Conservation (phyloP, 2,113 vertebrate species). For the Cettia cetti region DNA sequence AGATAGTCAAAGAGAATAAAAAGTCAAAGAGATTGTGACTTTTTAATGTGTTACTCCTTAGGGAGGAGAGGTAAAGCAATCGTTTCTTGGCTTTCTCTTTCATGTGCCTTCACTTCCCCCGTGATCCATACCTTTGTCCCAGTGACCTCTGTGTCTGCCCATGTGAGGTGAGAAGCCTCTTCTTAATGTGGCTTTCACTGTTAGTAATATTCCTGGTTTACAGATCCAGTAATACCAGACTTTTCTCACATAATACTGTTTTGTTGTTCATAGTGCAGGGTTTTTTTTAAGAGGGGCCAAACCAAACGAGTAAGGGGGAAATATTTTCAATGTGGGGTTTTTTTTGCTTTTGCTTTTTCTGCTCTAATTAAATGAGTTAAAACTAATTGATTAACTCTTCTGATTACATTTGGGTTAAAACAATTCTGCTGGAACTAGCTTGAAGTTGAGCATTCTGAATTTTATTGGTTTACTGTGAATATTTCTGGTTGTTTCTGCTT, state of each 20-base stretch:
- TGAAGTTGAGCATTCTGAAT: neutral
- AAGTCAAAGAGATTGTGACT: neutral
- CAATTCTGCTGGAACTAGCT: neutral
- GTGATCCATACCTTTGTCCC: neutral
- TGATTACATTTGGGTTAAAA: neutral
- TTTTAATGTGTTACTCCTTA: neutral
- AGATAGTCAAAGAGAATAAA: neutral
- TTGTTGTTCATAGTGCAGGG: neutral
- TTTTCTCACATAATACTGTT: neutral
- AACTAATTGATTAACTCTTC: neutral
- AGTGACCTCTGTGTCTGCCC: neutral
- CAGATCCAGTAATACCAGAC: neutral
- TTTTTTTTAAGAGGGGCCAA: neutral
- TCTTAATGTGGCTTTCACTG: neutral
- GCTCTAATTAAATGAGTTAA: neutral
- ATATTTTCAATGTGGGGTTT: neutral
- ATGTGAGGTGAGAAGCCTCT: neutral
- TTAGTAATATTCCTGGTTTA: neutral
- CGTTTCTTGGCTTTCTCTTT: neutral
- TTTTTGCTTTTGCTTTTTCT: neutral
- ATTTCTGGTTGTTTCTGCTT: neutral
- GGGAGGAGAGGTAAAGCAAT: neutral
- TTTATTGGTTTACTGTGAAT: neutral
- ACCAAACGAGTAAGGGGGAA: neutral
- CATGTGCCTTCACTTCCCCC: rapidly evolving